Conservation (phyloP, 1,140 invertebrate species). For the Mycetomoellerius zeteki region DNA sequence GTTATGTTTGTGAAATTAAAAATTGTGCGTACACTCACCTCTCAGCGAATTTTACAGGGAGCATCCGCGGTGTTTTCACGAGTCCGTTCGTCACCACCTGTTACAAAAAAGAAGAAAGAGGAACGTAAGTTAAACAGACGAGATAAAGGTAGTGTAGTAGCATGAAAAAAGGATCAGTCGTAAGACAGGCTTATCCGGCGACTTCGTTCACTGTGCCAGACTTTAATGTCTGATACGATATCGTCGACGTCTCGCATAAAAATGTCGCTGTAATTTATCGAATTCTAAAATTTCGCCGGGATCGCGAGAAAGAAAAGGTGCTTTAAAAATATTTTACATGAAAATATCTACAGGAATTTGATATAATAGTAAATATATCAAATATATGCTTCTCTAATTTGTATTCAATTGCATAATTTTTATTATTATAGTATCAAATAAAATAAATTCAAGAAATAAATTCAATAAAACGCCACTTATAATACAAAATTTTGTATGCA, state of each 20-base stretch:
- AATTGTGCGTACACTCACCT: conserved; percentile 74
- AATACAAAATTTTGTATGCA: too few relatives aligned
- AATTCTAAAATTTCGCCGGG: conserved; percentile 7
- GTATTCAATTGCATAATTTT: background rate
- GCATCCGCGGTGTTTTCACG: conserved; percentile 42
- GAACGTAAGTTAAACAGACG: background rate
- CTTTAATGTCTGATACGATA: conserved; percentile 49
- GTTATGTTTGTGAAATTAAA: conserved; percentile 80
- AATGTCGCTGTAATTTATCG: conserved; percentile 27
- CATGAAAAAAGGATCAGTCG: conserved; percentile 35
- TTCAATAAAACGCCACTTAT: background rate
- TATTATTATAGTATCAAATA: background rate
- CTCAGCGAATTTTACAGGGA: conserved; percentile 13
- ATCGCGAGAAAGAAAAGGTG: background rate
- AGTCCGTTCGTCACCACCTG: conserved; percentile 69
- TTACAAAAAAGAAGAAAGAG: conserved; percentile 40
- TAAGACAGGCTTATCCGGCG: conserved; percentile 43
- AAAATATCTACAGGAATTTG: background rate
- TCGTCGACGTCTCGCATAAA: conserved; percentile 24
- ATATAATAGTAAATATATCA: background rate
- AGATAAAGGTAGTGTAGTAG: conserved; percentile 4
- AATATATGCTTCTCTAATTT: background rate
- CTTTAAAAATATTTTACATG: background rate
- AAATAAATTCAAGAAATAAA: background rate
- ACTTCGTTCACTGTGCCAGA: conserved; percentile 14